Evolutionary conservation across 2,113 vertebrate genomes (phyloP), one percentile per base, ranked within the genome.

Genomic region (Nymphicus hollandicus): DNA sequence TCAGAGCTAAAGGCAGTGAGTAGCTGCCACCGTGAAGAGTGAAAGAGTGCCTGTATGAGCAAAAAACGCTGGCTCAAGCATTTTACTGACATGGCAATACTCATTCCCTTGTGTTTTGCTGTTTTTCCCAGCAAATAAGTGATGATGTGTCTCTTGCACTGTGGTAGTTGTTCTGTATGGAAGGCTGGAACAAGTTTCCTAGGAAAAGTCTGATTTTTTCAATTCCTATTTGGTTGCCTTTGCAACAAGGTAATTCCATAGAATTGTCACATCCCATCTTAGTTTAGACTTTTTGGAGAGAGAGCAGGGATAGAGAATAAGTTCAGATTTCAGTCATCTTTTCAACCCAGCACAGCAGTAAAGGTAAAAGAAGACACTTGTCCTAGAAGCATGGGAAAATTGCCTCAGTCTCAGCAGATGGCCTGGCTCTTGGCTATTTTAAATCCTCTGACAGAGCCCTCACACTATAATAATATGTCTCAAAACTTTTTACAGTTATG

Each of bases 381-480:
- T 55, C 23, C 13, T 53, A 58, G 24, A 73, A 63, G 22, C 23
- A 14, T 17, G 15, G 17, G 50, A 41, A 76, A 69, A 77, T 18
- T 39, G 6, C 41, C 46, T 53, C 60, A 47, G 43, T 49, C 22
- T 82, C 47, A 61, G 78, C 33, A 65, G 31, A 65, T 18, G 23
- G 22, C 33, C 43, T 69, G 43, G 25, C 23, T 69, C 43, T 37
- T 41, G 53, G 9, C 15, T 50, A 4, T 39, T 88, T 44, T 46
- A 49, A 85, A 74, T 78, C 24, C 35, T 41, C 27, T 82, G n/a
- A 11, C 35, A 80, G 63, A 50, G 16, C 29, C 44, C 37, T 79
- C 25, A 9, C 1, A 0, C n/a, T 71, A 1, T 41, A 64, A 49
- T 58, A 68, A 18, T 19, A 43, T 1, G 0, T 47, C 72, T 89